Base-by-base conservation (phyloP, 2,113 vertebrate genomes). In the Amazona vittata region DNA sequence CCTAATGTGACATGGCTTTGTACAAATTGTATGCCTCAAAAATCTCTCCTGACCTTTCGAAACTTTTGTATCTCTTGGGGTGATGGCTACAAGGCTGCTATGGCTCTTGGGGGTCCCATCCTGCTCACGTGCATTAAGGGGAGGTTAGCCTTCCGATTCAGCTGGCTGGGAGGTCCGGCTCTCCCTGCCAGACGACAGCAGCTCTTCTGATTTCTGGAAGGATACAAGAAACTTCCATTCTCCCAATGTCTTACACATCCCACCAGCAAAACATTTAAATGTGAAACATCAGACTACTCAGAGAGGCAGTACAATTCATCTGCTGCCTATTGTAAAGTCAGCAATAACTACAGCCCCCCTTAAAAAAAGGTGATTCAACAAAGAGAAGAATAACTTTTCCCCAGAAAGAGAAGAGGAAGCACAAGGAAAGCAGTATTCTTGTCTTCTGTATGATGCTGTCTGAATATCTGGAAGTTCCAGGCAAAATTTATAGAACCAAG, bases 1-100 rank as follows among this genome's bases (percentile, higher is more conserved):
- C 94, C 94, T 95, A 79, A 91, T 84, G 75, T 60, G 80, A 81
- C 90, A 77, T 16, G 55, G 71, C 64, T 94, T 96, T 94, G 79
- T 89, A 46, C 83, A 96, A 95, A 95, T 93, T 50, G 43, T 46
- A 76, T 76, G 53, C 52, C 74, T 95, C 62, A 89, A 80, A 97
- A 97, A 90, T 77, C 69, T 85, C 90, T 85, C 31, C 25, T 89
- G 94, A 94, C 97, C 94, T 97, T 98, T 97, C 57, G 90, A 97
- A 97, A 96, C 15, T 79, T 88, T 62, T 76, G 43, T 89, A 50
- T 60, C 50, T 76, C 84, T 74, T 68, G 90, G 28, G 44, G 64
- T 70, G 95, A 91, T 35, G 68, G 35, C 64, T 57, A 2, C 9
- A 49, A 64, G 24, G 78, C 70, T 85, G 41, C 25, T 28, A 5